These are phyloP conservation scores for Trichonephila clavata DNA, from an alignment of 1,140 invertebrate genomes.

Conservation along the genomic window DNA sequence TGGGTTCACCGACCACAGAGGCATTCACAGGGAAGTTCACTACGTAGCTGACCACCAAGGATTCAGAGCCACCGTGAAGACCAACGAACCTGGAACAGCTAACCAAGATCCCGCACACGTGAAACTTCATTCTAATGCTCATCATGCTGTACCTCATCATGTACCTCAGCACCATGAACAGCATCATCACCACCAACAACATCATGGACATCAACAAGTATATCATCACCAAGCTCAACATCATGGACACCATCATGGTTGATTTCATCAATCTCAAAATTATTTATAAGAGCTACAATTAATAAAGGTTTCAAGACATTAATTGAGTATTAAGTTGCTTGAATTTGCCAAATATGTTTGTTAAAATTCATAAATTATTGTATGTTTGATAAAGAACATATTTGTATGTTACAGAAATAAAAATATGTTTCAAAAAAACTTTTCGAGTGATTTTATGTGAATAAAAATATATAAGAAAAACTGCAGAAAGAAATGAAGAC, in stretches of 20 bases:
- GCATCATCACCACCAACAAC: neutral
- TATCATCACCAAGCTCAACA: slow-evolving; percentile 24
- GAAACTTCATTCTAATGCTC: slow-evolving; percentile 29
- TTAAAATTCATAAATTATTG: too few relatives aligned
- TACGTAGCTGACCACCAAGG: slow-evolving; percentile 77
- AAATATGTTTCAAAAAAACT: too few relatives aligned
- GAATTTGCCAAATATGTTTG: too few relatives aligned
- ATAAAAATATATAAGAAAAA: too few relatives aligned
- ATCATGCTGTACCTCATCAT: slow-evolving; percentile 1
- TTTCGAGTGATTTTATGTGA: too few relatives aligned
- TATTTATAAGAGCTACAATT: too few relatives aligned
- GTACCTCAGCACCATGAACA: neutral
- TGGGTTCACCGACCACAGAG: slow-evolving; percentile 64
- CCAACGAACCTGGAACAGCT: slow-evolving; percentile 77
- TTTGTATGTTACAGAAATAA: too few relatives aligned
- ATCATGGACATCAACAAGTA: neutral
- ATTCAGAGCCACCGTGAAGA: slow-evolving; percentile 77
- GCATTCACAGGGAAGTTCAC: slow-evolving; percentile 72
- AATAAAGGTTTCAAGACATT: too few relatives aligned
- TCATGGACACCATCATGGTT: slow-evolving; percentile 4
- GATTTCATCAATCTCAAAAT: neutral
- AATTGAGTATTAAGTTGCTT: too few relatives aligned
- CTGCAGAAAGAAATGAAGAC: too few relatives aligned
- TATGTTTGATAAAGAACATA: too few relatives aligned
- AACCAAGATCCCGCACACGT: slow-evolving; percentile 68